Conservation (phyloP, 2,888 invertebrate genomes). For the Pyrocoelia pectoralis region DNA sequence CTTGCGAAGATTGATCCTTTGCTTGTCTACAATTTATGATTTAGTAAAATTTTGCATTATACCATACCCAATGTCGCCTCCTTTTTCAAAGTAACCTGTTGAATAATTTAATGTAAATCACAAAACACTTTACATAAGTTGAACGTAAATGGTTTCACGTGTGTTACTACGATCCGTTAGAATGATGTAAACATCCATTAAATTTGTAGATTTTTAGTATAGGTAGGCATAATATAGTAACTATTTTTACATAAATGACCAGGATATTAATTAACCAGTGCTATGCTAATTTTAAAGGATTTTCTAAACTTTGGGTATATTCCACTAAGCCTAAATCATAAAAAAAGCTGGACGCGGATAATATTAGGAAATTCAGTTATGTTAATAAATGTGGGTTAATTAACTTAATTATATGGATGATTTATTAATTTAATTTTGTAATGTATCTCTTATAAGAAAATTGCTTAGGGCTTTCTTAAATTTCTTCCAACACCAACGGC, state of each 20-base stretch:
- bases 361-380: background rate
- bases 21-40: constrained; percentile 9
- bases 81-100: constrained; percentile 15
- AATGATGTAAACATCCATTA: constrained; percentile 21
- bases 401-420: background rate
- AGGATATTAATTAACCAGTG: constrained; percentile 6
- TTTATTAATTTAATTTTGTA: background rate
- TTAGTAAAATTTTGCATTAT: constrained; percentile 18
- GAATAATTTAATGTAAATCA: constrained; percentile 25
- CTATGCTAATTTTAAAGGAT: background rate
- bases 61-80: constrained; percentile 25
- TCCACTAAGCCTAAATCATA: background rate
- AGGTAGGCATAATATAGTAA: background rate
- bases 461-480: background rate
- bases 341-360: background rate
- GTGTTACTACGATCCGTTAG: constrained; percentile 25
- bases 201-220: constrained; percentile 16
- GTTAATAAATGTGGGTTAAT: constrained; percentile 6
- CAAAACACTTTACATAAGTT: constrained; percentile 17
- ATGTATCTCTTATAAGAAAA: too few relatives aligned
- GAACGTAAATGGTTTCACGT: constrained; percentile 20
- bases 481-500: too few relatives aligned
- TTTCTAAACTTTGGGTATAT: background rate
- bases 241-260: background rate
- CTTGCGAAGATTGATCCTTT: background rate